Conservation (phyloP, 1,140 invertebrate species). For the Pachypeltis micranthus region DNA sequence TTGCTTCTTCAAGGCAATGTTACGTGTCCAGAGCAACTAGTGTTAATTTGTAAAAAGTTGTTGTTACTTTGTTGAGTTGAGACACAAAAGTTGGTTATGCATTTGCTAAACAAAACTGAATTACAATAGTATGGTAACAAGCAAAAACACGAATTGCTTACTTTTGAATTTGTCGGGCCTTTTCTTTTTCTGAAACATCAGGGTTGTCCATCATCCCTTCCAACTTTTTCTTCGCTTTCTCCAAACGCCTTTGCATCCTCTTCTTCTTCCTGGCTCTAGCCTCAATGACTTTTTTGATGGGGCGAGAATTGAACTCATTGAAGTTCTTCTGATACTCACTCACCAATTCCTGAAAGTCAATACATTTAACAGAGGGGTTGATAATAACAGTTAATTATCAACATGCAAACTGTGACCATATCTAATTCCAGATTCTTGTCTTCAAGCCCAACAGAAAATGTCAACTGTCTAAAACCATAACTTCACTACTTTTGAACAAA, state of each 20-base stretch:
- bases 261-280: slow-evolving; percentile 96
- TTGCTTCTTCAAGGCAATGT: no score
- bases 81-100: no score
- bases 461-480: neutral
- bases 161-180: slow-evolving; percentile 80
- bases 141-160: no score
- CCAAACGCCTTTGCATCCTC: slow-evolving; percentile 68
- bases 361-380: slow-evolving; percentile 12
- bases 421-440: no score
- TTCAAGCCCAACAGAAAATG: no score
- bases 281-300: slow-evolving; percentile 97
- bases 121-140: no score
- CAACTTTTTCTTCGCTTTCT: slow-evolving; percentile 91
- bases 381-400: no score
- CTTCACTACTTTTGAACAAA: neutral
- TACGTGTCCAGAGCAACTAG: no score
- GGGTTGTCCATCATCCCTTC: slow-evolving; percentile 81
- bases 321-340: slow-evolving; percentile 61
- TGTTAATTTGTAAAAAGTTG: no score
- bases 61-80: no score
- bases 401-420: no score
- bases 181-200: slow-evolving; percentile 83
- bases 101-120: no score
- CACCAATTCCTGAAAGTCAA: slow-evolving; percentile 43
- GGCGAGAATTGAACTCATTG: slow-evolving; percentile 81